Conservation (phyloP, 2,888 invertebrate species). For the Dicyrtomina minuta region DNA sequence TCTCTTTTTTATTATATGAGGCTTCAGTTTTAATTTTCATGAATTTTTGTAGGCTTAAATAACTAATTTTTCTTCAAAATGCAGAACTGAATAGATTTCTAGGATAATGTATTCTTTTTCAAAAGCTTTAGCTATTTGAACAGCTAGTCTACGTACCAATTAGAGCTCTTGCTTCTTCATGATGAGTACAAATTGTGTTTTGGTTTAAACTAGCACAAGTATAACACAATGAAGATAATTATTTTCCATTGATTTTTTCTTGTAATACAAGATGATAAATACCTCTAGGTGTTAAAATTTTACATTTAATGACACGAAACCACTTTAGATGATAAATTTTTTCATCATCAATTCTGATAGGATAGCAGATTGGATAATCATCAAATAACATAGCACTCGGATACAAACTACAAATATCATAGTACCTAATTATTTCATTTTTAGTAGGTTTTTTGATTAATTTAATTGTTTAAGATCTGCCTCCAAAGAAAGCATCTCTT, state of each 20-base stretch:
- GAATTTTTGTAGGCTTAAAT: neutral
- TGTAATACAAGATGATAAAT: neutral
- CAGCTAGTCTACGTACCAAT: neutral
- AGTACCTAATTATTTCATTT: no score
- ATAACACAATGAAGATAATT: neutral
- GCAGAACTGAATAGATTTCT: conserved; percentile 4
- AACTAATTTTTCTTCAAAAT: neutral
- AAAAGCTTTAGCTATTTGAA: neutral
- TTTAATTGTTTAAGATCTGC: no score
- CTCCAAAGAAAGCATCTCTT: no score
- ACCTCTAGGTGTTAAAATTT: neutral
- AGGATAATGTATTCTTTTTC: neutral
- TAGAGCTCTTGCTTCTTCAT: neutral
- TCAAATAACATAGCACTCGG: no score
- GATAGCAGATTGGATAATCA: neutral
- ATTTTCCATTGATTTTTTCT: neutral
- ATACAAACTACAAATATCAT: no score
- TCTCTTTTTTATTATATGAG: neutral
- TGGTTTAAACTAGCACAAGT: no score
- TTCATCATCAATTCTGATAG: neutral
- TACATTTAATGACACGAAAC: neutral
- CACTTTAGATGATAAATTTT: neutral
- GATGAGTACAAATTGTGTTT: neutral
- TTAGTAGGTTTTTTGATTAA: no score
- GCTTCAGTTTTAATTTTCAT: neutral